phyloP scores from a whole-genome alignment of 64 coral and sea anemone genomes.

The Cladopsammia gracilis region DNA sequence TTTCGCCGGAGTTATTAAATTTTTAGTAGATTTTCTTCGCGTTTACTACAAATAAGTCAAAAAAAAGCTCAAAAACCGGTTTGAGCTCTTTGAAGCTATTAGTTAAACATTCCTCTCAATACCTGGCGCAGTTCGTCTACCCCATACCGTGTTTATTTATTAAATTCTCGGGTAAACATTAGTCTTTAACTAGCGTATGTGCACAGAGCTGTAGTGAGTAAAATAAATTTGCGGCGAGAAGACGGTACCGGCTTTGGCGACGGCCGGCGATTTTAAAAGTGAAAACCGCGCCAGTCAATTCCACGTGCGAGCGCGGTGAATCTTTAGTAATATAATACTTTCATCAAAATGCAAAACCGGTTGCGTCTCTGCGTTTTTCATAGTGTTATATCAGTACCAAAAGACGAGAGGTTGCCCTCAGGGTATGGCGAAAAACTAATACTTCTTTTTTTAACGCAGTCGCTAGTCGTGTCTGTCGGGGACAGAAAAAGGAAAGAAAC shows the following conservation, averaged over 20 bases:
- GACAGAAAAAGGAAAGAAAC: too few species aligned
- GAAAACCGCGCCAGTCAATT: neutral
- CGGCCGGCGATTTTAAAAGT: neutral
- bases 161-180: slow-evolving; percentile 55
- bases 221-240: neutral
- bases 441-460: neutral
- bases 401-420: neutral
- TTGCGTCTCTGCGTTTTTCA: neutral
- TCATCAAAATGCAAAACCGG: slow-evolving; percentile 43
- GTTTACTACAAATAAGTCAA: neutral
- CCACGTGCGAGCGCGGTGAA: neutral
- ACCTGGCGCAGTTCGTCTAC: neutral
- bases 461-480: neutral
- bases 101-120: neutral
- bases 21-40: neutral
- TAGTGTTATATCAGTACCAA: neutral
- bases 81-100: neutral
- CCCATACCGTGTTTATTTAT: slow-evolving; percentile 62
- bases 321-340: slow-evolving; percentile 9
- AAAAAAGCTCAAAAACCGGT: neutral
- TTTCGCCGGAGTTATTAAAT: neutral
- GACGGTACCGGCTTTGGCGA: neutral
- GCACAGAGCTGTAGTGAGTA: neutral
- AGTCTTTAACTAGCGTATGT: neutral
- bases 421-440: neutral